Evolutionary conservation across 2,888 invertebrate genomes (phyloP).

Genomic region (Hemicrepidius hirtus): DNA sequence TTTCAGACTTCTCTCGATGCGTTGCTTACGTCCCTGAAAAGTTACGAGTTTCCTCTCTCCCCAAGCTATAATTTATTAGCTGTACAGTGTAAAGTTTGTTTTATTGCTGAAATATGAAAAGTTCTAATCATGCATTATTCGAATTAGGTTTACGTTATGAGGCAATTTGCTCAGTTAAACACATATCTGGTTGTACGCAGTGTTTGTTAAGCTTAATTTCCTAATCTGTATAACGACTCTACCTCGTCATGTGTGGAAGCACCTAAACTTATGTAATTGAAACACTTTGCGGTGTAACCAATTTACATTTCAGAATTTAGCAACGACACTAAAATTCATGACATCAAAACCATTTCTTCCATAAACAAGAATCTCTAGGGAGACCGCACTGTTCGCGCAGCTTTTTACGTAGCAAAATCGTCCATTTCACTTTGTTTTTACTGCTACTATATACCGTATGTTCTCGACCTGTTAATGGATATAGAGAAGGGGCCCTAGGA

Average conservation of each 20-base stretch:
- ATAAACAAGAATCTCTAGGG: neutral
- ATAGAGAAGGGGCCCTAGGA: neutral
- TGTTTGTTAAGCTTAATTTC: too few relatives aligned
- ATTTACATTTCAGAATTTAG: neutral
- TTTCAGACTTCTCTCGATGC: conserved; percentile 24
- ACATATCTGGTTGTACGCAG: too few relatives aligned
- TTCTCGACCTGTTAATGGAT: conserved; percentile 16
- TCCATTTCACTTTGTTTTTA: conserved; percentile 19
- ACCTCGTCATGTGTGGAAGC: too few relatives aligned
- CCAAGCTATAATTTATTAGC: conserved; percentile 2
- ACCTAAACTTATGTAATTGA: too few relatives aligned
- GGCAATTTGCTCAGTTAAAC: too few relatives aligned
- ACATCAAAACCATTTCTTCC: neutral
- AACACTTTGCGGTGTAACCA: neutral
- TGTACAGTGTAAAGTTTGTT: neutral
- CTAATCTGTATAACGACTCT: too few relatives aligned
- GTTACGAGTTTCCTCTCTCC: neutral
- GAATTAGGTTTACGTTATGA: too few relatives aligned
- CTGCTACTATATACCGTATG: neutral
- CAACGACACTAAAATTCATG: neutral
- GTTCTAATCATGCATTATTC: too few relatives aligned
- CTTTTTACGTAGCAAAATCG: conserved; percentile 3
- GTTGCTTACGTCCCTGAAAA: conserved; percentile 29
- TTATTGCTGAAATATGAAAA: too few relatives aligned
- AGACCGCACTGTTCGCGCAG: neutral